These are phyloP conservation scores for Himalopsyche phryganea DNA, from an alignment of 1,140 invertebrate species.

Conservation along the genomic window DNA sequence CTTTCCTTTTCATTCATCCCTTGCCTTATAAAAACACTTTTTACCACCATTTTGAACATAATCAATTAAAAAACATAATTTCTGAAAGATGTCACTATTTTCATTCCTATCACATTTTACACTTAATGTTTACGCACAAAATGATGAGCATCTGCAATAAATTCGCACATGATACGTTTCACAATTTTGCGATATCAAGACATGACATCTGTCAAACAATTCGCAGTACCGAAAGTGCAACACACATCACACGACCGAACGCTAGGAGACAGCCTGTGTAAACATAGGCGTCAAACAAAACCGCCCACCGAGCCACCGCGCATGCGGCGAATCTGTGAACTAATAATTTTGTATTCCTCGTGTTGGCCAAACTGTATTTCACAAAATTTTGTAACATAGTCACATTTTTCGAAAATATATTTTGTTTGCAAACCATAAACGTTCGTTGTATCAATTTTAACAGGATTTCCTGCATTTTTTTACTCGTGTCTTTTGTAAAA, in stretches of 20 bases:
- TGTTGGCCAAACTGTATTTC: no score
- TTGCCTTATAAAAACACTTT: constrained; percentile 12
- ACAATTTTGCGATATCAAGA: constrained; percentile 8
- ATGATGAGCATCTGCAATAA: constrained; percentile 8
- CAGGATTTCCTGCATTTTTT: no score
- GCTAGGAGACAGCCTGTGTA: constrained; percentile 2
- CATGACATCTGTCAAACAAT: constrained; percentile 25
- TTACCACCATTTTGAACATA: constrained; percentile 23
- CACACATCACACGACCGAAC: constrained; percentile 9
- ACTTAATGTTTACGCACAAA: background rate
- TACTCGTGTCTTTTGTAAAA: no score
- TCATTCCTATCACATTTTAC: constrained; percentile 1
- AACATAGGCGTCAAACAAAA: constrained; percentile 4
- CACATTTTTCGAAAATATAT: no score
- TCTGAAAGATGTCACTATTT: constrained; percentile 7
- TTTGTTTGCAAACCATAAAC: no score
- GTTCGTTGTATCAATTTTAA: no score
- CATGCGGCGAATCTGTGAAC: no score
- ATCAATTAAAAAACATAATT: constrained; percentile 20
- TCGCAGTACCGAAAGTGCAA: constrained; percentile 4
- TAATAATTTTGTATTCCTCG: no score
- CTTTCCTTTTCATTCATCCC: constrained; percentile 21
- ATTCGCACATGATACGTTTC: constrained; percentile 7
- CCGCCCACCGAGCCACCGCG: no score
- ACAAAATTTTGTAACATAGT: no score